These are phyloP conservation scores for Bubalus kerabau DNA, from an alignment of 2,113 vertebrate species.

Conservation along the genomic window DNA sequence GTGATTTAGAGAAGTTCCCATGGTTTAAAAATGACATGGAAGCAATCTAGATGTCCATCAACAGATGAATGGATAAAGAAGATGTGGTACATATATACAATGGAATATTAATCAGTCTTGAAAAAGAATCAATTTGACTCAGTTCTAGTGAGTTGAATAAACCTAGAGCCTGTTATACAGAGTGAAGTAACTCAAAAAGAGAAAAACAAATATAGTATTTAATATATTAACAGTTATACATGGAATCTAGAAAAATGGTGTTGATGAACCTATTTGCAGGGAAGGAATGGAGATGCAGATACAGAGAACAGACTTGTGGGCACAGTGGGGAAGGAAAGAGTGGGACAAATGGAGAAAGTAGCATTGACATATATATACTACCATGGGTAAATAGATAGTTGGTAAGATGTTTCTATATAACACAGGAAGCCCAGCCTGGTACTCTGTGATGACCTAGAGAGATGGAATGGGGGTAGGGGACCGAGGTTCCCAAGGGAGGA, in stretches of 20 bases:
- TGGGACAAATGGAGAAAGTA: not conserved
- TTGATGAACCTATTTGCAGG: not conserved
- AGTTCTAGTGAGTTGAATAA: not conserved
- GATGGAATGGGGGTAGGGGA: not conserved
- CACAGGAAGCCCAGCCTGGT: not conserved
- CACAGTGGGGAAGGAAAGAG: not conserved
- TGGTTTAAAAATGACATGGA: not conserved
- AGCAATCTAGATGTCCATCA: not conserved
- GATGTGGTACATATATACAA: not conserved
- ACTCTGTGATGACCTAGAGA: not conserved
- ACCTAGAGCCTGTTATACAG: not conserved
- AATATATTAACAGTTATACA: not conserved
- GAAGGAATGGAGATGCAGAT: not conserved
- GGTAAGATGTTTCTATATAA: not conserved
- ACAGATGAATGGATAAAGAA: not conserved
- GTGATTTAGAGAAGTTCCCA: not conserved
- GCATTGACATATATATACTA: not conserved
- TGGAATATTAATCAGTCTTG: not conserved
- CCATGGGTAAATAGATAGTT: not conserved
- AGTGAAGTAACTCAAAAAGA: not conserved
- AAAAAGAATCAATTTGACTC: not conserved
- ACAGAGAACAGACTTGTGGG: not conserved
- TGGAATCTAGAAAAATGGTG: not conserved
- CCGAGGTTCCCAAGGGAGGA: not conserved
- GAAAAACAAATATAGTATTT: not conserved